Base-by-base conservation (phyloP, 2,888 invertebrate genomes). In the Taphrorychus bicolor region DNA sequence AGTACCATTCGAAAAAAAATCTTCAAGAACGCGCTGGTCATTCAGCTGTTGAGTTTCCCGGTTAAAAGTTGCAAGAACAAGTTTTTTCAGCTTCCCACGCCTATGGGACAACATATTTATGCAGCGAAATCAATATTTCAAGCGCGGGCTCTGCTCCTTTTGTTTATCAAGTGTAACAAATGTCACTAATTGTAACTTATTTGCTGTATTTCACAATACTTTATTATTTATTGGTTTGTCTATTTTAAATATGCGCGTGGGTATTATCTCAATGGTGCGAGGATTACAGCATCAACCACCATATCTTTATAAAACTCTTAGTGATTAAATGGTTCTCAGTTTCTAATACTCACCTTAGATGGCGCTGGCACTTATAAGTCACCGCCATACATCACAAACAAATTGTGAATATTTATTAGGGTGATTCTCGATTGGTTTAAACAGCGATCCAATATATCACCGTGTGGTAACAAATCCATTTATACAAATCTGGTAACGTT, bases 111-210 rank as follows among this genome's bases (percentile, higher is more conserved):
- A 32, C 11, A 32, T 32, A 32, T 32, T 11, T 9, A 32, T 32
- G 32, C 32, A 32, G 32, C 11, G 7, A 32, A 32, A 32, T 32
- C 32, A 32, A 32, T 32, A 32, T 32, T 32, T 32, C 11, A 7
- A 32, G 11, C 32, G 11, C 32, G 17, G 45, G 18, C 58, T 18
- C 62, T 68, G 68, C 62, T 68, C 68, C 68, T 63, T 68, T 68
- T 68, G 68, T 68, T 63, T 63, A 68, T 51, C 53, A 53, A 57
- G 58, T 68, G 68, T 58, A 63, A 59, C 63, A 62, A 62, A 68
- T 58, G 45, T 42, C 41, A 48, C 59, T 68, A 68, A 68, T 68
- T 68, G 62, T 59, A 63, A 68, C 53, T 68, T 68, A 68, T 68
- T 54, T 24, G 59, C 24, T 62, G 57, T 53, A 63, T 63, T 68